Percentiles rank a stretch among this genome's conserved stretches.
Conservation (phyloP, 1,140 invertebrate genomes). For the Radopholus similis region DNA sequence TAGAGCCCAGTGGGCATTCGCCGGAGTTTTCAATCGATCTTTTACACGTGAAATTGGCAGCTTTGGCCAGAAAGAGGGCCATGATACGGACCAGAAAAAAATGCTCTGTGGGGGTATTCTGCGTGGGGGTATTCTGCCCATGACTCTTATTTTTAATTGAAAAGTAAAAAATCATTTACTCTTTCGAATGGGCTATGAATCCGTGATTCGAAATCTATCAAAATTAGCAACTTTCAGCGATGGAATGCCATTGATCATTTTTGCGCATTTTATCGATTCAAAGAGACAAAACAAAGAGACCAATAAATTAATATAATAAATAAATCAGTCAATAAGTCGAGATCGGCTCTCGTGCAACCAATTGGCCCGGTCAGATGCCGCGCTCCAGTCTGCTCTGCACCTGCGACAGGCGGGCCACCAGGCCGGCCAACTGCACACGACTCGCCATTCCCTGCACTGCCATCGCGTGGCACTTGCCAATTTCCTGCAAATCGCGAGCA, state of each 20-base stretch:
- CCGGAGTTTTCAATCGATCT: no score
- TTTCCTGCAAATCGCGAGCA: slow-evolving; percentile 13
- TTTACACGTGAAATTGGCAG: no score
- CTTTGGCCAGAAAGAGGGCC: no score
- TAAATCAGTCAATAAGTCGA: background rate
- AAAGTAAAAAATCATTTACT: no score
- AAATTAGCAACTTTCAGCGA: background rate
- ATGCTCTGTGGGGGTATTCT: no score
- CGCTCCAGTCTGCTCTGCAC: slow-evolving; percentile 14
- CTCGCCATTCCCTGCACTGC: slow-evolving; percentile 25
- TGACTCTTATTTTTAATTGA: no score
- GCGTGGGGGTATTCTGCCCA: no score
- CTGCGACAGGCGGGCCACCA: slow-evolving; percentile 20
- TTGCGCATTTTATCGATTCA: background rate
- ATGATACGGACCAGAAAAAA: no score
- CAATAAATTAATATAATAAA: background rate
- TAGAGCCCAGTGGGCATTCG: no score
- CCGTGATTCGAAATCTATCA: background rate
- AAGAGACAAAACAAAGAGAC: background rate
- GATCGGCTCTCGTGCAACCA: slow-evolving; percentile 8
- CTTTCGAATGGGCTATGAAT: no score
- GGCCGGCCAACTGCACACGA: slow-evolving; percentile 27
- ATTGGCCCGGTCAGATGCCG: background rate
- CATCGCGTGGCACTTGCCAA: slow-evolving; percentile 31
- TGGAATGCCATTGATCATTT: background rate